These are phyloP conservation scores for Rissa tridactyla DNA, from an alignment of 2,113 vertebrate genomes.

Conservation along the genomic window DNA sequence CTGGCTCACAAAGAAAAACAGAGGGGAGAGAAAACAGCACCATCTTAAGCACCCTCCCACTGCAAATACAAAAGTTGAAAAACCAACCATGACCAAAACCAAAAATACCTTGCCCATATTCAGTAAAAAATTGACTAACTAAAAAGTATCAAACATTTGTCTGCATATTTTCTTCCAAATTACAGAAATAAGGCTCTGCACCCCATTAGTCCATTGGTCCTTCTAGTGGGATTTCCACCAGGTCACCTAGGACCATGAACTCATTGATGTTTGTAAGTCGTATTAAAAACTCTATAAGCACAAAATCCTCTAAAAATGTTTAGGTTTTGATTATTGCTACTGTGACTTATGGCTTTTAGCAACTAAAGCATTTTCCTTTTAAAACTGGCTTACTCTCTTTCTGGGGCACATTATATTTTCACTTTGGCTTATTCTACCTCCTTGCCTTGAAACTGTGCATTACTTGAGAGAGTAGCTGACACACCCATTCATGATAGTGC, in stretches of 20 bases:
- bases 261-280: background rate
- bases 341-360: background rate
- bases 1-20: background rate
- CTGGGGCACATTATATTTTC: background rate
- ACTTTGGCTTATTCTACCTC: slow-evolving; percentile 11
- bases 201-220: background rate
- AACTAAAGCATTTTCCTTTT: slow-evolving; percentile 11
- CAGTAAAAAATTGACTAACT: background rate
- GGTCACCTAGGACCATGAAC: background rate
- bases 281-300: background rate
- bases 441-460: slow-evolving; percentile 3
- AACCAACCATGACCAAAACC: background rate
- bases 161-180: rapidly evolving
- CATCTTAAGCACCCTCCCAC: background rate
- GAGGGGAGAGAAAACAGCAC: background rate
- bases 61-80: background rate
- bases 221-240: background rate
- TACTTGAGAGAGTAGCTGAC: slow-evolving; percentile 32
- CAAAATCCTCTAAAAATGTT: background rate
- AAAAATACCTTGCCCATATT: background rate
- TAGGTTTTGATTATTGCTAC: background rate
- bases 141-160: background rate
- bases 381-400: background rate
- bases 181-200: background rate
- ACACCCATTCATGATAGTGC: slow-evolving; percentile 8